phyloP scores from a whole-genome alignment of 64 coral and sea anemone genomes.

The Montipora foliosa region DNA sequence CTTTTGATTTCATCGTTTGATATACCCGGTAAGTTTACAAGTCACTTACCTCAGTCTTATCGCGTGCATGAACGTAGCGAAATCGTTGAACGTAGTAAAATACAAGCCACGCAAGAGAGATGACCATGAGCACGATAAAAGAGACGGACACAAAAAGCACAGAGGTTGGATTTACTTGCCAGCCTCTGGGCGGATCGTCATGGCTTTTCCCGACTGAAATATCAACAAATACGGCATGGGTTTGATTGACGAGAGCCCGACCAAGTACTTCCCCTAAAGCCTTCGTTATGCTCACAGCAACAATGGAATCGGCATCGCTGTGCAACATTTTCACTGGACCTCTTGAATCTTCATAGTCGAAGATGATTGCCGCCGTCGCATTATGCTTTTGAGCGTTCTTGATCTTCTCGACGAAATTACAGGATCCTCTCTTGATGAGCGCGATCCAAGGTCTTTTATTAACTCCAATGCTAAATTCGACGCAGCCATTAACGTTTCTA shows the following conservation, averaged over 20 bases:
- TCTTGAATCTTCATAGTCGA: conserved; percentile 59
- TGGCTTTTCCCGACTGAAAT: conserved; percentile 40
- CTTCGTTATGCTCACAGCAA: conserved; percentile 81
- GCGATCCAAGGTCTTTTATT: conserved; percentile 70
- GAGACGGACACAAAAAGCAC: conserved; percentile 99
- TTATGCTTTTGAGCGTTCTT: conserved; percentile 84
- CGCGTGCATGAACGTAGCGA: conserved; percentile 94
- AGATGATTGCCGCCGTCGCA: conserved; percentile 85
- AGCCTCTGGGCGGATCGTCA: background rate
- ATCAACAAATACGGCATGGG: conserved; percentile 72
- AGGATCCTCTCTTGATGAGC: conserved; percentile 72
- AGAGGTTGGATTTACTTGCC: conserved; percentile 91
- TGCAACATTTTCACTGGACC: conserved; percentile 46
- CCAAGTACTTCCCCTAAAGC: conserved; percentile 71
- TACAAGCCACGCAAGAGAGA: conserved; percentile 96
- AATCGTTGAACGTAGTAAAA: conserved; percentile 99
- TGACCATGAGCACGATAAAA: conserved; percentile 98
- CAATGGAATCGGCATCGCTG: conserved; percentile 26
- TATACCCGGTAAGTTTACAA: background rate
- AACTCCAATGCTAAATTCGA: conserved; percentile 53
- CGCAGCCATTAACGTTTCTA: conserved; percentile 73
- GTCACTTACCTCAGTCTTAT: conserved; percentile 96
- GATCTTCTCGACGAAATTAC: conserved; percentile 80
- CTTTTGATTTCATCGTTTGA: background rate
- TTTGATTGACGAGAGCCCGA: conserved; percentile 55